Percentiles rank a stretch among this genome's conserved stretches.
Evolutionary conservation across 92 coral and sea anemone genomes (phyloP).

Genomic region (Porites lobata): DNA sequence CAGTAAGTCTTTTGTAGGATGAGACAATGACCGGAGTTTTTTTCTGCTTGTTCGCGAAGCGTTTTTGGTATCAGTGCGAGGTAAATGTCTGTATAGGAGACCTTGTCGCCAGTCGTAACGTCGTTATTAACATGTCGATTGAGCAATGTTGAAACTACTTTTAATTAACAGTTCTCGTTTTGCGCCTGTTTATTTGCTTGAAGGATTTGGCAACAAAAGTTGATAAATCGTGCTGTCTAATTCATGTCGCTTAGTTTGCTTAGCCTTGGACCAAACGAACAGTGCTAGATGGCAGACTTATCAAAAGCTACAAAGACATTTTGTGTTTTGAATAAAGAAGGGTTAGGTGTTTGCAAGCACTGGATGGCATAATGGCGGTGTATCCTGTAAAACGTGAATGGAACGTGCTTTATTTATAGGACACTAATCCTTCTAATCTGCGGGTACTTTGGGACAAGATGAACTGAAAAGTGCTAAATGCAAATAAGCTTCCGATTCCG

Average conservation of each 20-base stretch:
- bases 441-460: constrained; percentile 4
- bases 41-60: background rate
- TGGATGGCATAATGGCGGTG: background rate
- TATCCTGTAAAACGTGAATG: background rate
- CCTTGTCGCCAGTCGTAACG: background rate
- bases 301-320: constrained; percentile 12
- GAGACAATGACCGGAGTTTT: background rate
- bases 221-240: background rate
- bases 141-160: background rate
- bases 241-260: background rate
- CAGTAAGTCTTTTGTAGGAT: background rate
- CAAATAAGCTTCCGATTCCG: constrained; percentile 15
- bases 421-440: constrained; percentile 29
- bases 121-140: background rate
- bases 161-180: constrained; percentile 18
- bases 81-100: background rate
- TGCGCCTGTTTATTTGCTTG: constrained; percentile 35
- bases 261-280: background rate
- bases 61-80: background rate
- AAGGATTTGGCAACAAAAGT: constrained; percentile 38
- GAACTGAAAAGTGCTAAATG: constrained; percentile 4
- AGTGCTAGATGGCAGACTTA: background rate
- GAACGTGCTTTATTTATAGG: background rate
- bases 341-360: background rate
- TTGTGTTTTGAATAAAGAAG: background rate